A percentile compares a stretch with the other conserved stretches of the same genome.
These are phyloP conservation scores for Hedya salicella DNA, from an alignment of 2,888 invertebrate genomes.

Conservation along the genomic window DNA sequence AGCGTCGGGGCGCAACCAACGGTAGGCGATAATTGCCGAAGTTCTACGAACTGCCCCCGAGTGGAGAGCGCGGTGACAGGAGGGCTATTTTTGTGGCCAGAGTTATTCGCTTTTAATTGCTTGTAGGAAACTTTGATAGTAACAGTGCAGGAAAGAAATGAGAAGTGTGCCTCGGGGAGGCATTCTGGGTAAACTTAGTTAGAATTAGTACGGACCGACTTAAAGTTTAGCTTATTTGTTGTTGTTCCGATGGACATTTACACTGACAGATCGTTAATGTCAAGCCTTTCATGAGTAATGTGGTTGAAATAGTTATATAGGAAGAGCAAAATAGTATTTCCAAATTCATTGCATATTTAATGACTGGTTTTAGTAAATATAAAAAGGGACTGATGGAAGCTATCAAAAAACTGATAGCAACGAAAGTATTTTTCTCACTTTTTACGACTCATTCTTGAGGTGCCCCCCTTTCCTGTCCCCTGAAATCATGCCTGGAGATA, in stretches of 20 bases:
- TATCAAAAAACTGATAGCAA: background rate
- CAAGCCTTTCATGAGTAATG: too few relatives aligned
- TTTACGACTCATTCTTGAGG: background rate
- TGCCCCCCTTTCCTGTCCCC: background rate
- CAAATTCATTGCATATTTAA: background rate
- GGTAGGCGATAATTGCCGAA: constrained; percentile 38
- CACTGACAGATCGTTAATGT: too few relatives aligned
- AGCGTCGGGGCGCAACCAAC: constrained; percentile 25
- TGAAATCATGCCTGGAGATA: background rate
- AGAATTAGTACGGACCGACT: background rate
- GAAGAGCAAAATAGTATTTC: too few relatives aligned
- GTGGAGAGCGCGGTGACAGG: constrained; percentile 33
- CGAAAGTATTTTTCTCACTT: background rate
- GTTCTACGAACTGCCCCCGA: constrained; percentile 33
- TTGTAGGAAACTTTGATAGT: constrained; percentile 18
- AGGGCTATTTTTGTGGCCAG: constrained; percentile 38
- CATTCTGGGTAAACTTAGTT: background rate
- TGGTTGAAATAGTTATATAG: too few relatives aligned
- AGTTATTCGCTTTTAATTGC: constrained; percentile 42
- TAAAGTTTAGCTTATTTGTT: background rate
- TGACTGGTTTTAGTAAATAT: background rate
- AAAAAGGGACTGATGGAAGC: background rate
- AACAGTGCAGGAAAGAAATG: constrained; percentile 19
- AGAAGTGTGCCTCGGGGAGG: constrained; percentile 21
- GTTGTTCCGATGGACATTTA: too few relatives aligned